Conservation (phyloP, 2,113 vertebrate genomes). For the Lepisosteus osseus region DNA sequence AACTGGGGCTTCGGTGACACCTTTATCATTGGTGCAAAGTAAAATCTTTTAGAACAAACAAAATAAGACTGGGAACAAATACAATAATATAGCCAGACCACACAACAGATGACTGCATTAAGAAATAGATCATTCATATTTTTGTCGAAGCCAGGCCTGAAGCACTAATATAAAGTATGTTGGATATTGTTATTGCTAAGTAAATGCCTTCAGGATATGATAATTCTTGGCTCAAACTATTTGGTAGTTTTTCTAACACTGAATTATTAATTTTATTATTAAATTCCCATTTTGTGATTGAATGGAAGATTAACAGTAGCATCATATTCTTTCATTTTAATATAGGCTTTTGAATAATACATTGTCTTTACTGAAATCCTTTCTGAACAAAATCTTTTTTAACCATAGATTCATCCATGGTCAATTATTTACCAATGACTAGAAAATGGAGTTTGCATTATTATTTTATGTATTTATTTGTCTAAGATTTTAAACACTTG, state of each 20-base stretch:
- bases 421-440: neutral
- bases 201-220: constrained; percentile 1
- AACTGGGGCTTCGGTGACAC: no score
- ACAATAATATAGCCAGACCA: no score
- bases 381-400: neutral
- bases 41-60: no score
- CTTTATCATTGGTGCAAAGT: no score
- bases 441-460: neutral
- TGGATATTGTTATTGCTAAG: constrained; percentile 1
- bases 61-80: no score
- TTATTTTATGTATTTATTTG: no score
- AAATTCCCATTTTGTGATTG: neutral
- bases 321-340: neutral
- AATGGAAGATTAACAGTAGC: neutral
- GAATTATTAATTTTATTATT: neutral
- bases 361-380: neutral
- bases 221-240: neutral
- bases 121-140: no score
- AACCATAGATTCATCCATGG: neutral
- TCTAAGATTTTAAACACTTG: no score
- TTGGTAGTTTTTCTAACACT: neutral
- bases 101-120: no score
- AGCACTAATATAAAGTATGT: neutral
- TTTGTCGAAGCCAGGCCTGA: no score
- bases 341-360: neutral